These are phyloP conservation scores for Leptosomus discolor DNA, from an alignment of 2,113 vertebrate genomes.

Conservation along the genomic window DNA sequence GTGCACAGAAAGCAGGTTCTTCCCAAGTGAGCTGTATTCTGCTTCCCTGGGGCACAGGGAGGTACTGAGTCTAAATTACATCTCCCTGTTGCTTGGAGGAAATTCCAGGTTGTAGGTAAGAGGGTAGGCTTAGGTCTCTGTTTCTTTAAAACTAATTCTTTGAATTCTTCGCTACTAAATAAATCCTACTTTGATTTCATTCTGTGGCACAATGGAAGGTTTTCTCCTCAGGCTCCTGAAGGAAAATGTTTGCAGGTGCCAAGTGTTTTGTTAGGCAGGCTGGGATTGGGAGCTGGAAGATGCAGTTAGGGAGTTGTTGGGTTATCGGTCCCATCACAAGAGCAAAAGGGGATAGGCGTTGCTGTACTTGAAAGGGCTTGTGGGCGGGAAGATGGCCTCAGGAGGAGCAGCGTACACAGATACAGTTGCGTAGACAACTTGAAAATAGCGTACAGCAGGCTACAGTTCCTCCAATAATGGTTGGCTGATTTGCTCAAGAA, in stretches of 20 bases:
- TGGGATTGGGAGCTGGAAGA: neutral
- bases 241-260: conserved; percentile 6
- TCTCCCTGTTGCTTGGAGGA: neutral
- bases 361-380: neutral
- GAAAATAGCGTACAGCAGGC: neutral
- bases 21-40: fast-evolving
- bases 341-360: neutral
- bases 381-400: neutral
- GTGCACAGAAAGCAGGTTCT: neutral
- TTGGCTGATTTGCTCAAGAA: neutral
- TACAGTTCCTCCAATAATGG: neutral
- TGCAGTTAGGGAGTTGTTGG: neutral
- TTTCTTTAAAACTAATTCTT: conserved; percentile 11
- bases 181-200: conserved; percentile 17
- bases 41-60: neutral
- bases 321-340: neutral
- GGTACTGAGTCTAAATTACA: neutral
- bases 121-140: neutral
- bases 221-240: conserved; percentile 6
- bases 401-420: neutral
- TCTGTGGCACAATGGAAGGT: neutral
- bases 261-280: neutral
- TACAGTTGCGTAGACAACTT: neutral
- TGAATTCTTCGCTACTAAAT: neutral
- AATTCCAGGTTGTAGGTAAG: conserved; percentile 23